Base-by-base conservation (phyloP, 2,797 vertebrate species). In the Enteromius anoplus region DNA sequence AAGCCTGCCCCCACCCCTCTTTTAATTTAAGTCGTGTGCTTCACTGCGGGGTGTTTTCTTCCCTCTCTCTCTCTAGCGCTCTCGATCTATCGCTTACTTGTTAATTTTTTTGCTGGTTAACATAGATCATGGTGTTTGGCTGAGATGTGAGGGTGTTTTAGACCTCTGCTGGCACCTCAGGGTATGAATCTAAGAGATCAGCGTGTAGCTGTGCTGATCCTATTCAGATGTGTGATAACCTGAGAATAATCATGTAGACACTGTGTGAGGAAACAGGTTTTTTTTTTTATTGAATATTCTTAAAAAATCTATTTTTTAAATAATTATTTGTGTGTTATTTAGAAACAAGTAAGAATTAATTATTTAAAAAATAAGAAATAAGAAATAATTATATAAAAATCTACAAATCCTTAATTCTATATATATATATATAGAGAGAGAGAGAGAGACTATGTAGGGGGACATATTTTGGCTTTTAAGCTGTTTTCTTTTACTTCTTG, bases 11-110 rank as follows among this genome's bases (percentile, higher is more conserved):
- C 82, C 86, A 81, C 85, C 85, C 84, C 79, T 73, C 66, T 88
- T 89, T 89, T 88, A 87, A 87, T 88, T 89, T 87, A 86, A 87
- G 88, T 86, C 73, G 82, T 84, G 78, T 88, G 87, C 86, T 84
- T 71, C 88, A 86, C 85, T 84, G 75, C 75, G 10, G 85, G 80
- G 87, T 89, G 75, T 86, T 80, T 78, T 78, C 60, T 72, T 69
- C 45, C 37, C 14, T 51, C 23, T 77, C 47, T 23, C 49, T 55
- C 42, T 58, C 75, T 80, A 32, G 32, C 9, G 53, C 53, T 47
- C 68, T 77, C 21, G 58, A 60, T 65, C 51, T 70, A 37, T 78
- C 60, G 45, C 42, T 66, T 53, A 17, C 60, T 75, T 75, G 66
- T 71, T 58, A 40, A 21, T n/a, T 66, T 77, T 23, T 55, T 60